Conservation (phyloP, 2,888 invertebrate species). For the Arge pagana region DNA sequence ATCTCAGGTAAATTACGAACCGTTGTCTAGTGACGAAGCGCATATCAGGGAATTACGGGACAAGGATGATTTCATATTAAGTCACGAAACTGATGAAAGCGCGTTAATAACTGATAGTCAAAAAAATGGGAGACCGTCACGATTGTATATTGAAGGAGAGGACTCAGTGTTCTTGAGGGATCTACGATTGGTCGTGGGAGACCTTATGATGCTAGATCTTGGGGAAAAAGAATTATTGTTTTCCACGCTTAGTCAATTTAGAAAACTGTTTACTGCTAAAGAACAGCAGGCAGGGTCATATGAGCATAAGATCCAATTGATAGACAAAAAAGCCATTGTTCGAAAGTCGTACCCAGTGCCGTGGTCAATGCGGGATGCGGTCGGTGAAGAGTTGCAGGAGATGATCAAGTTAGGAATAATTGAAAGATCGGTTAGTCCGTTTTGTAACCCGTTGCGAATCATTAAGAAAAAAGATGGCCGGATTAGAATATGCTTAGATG, state of each 20-base stretch:
- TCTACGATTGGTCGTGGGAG: neutral
- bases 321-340: slow-evolving; percentile 30
- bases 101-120: too few species aligned
- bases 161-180: slow-evolving; percentile 23
- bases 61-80: too few species aligned
- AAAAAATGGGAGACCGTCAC: too few species aligned
- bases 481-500: slow-evolving; percentile 44
- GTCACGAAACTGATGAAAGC: too few species aligned
- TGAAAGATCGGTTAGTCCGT: slow-evolving; percentile 37
- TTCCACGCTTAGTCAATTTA: slow-evolving; percentile 6
- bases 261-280: slow-evolving; percentile 31
- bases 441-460: slow-evolving; percentile 42
- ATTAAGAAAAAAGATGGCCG: slow-evolving; percentile 41
- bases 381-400: slow-evolving; percentile 35
- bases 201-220: neutral
- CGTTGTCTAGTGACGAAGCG: too few species aligned
- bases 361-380: slow-evolving; percentile 32
- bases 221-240: slow-evolving; percentile 9
- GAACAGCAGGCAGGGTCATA: too few species aligned
- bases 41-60: too few species aligned
- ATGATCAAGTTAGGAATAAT: slow-evolving; percentile 41
- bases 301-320: slow-evolving; percentile 35
- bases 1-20: too few species aligned
- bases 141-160: too few species aligned
- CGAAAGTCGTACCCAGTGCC: slow-evolving; percentile 41